Evolutionary conservation across 2,113 vertebrate genomes (phyloP).

Genomic region (Morone chrysops): DNA sequence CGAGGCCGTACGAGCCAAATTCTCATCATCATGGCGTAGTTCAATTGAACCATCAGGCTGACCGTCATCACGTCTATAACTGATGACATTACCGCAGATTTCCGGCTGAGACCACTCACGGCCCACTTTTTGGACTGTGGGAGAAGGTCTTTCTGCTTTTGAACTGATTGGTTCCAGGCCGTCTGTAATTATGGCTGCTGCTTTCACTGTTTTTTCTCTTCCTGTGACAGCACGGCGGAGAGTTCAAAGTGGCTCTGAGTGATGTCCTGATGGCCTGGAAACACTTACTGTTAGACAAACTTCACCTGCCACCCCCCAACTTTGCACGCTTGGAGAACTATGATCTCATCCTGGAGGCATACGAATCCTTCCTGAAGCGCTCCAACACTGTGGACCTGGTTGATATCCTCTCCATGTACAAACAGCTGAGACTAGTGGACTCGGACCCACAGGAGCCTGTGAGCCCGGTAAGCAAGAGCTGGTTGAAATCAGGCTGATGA

Average conservation of each 20-base stretch:
- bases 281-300: conserved; percentile 89
- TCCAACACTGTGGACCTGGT: conserved; percentile 93
- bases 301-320: conserved; percentile 84
- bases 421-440: conserved; percentile 69
- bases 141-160: conserved; percentile 49
- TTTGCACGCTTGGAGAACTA: conserved; percentile 84
- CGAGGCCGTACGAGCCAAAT: not conserved
- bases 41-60: conserved; percentile 58
- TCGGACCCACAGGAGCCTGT: conserved; percentile 82
- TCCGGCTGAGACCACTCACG: conserved; percentile 52
- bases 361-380: conserved; percentile 87
- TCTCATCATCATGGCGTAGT: conserved; percentile 35
- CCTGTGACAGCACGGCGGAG: conserved; percentile 84
- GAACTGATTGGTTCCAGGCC: conserved; percentile 68
- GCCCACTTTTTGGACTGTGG: conserved; percentile 25
- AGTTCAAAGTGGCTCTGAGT: conserved; percentile 90
- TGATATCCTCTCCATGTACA: conserved; percentile 87
- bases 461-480: conserved; percentile 85
- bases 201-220: conserved; percentile 62
- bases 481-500: conserved; percentile 38
- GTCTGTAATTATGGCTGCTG: conserved; percentile 57
- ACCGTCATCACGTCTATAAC: conserved; percentile 60
- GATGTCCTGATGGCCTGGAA: conserved; percentile 93
- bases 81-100: conserved; percentile 66
- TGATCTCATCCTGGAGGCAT: conserved; percentile 85